Conservation (phyloP, 2,888 invertebrate genomes). For the Sepiola atlantica region DNA sequence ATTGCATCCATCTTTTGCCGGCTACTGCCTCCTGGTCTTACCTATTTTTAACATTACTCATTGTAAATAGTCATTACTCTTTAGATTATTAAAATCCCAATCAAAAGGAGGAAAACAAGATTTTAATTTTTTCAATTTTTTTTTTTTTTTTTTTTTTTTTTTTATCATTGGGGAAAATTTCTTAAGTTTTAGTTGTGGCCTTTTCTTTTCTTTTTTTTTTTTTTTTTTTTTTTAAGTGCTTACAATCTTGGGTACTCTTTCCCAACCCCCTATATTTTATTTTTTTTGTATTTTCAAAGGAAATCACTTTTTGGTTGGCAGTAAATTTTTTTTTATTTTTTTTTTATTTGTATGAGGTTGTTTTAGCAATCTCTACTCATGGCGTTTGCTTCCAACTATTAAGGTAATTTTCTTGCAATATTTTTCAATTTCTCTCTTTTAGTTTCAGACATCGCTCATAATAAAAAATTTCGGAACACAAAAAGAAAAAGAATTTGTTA, state of each 20-base stretch:
- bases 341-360: neutral
- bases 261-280: neutral
- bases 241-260: neutral
- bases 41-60: slow-evolving; percentile 36
- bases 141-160: neutral
- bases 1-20: too few relatives aligned
- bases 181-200: neutral
- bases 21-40: neutral
- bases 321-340: neutral
- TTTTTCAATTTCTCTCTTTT: neutral
- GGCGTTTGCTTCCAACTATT: neutral
- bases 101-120: neutral
- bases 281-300: neutral
- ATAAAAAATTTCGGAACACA: neutral
- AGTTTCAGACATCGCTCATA: neutral
- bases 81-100: neutral
- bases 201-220: neutral
- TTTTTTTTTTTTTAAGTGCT: neutral
- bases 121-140: neutral
- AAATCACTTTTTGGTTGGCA: neutral
- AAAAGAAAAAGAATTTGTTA: neutral
- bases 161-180: neutral
- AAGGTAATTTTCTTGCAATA: neutral
- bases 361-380: neutral
- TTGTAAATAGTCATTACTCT: slow-evolving; percentile 45